Evolutionary conservation across 2,797 vertebrate species (phyloP).

Genomic region (Sebastes melanostomus): DNA sequence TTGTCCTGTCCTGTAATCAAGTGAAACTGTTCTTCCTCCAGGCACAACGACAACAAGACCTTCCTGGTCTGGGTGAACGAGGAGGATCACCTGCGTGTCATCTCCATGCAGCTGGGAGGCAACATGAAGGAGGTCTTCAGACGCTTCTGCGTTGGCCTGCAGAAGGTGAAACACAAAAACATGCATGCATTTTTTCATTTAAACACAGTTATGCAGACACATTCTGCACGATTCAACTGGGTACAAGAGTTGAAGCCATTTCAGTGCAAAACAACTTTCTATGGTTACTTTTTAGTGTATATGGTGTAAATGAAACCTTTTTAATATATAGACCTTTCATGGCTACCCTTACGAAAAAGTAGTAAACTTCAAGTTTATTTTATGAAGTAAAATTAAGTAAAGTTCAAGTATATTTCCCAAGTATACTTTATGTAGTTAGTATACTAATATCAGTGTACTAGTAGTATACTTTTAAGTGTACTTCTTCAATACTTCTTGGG

Average conservation of each 20-base stretch:
- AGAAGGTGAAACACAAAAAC: conserved; percentile 57
- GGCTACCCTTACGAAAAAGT: neutral
- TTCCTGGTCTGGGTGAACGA: conserved; percentile 99
- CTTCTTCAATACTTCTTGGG: too few relatives aligned
- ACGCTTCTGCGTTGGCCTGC: conserved; percentile 93
- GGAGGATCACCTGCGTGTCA: conserved; percentile 97
- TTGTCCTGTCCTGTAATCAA: too few relatives aligned
- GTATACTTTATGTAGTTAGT: too few relatives aligned
- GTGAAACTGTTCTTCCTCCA: conserved; percentile 47
- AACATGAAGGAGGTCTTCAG: conserved; percentile 98
- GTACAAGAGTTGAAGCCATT: neutral
- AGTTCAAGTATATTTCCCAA: too few relatives aligned
- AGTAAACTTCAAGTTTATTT: too few relatives aligned
- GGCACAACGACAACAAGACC: conserved; percentile 97
- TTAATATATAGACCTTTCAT: neutral
- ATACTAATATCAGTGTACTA: too few relatives aligned
- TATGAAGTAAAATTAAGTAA: too few relatives aligned
- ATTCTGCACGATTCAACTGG: neutral
- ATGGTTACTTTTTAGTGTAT: neutral
- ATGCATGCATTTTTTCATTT: neutral
- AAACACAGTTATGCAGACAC: neutral
- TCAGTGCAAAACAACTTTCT: neutral
- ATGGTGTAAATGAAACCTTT: neutral
- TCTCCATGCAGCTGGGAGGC: conserved; percentile 98
- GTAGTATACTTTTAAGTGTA: too few relatives aligned